Evolutionary conservation across 2,888 invertebrate genomes (phyloP), one percentile per base, ranked within the genome.

Genomic region (Orthosia cruda): DNA sequence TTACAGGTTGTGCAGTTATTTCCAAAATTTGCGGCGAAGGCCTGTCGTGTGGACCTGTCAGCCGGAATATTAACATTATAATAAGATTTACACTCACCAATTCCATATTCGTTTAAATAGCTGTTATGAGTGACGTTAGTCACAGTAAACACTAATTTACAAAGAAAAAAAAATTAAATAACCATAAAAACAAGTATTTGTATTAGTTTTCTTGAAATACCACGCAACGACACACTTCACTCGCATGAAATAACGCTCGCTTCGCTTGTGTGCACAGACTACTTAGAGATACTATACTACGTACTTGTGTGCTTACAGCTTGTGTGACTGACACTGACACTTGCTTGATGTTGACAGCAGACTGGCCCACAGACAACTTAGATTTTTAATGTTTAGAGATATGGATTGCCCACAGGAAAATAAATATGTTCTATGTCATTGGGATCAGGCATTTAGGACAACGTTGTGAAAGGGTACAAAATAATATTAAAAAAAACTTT

Each of bases 71-170:
- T 45, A 49, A 40, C 9, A 26, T 23, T 32, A 0, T 0, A 13
- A 50, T 18, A 55, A 65, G 52, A 58, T 62, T 16, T 47, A 23
- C 65, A 16, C 90, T 87, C 72, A 89, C 88, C 88, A 88, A 88
- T 85, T 89, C 88, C 88, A 89, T 88, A 86, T 75, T 83, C 81
- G 84, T 85, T 77, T 71, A 78, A 74, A 61, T 47, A 67, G 65
- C 49, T 59, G 62, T 67, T 79, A 64, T 62, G 66, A 58, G 64
- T 76, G 67, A 50, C 67, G 59, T 58, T 71, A 63, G 54, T 50
- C 80, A 80, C 71, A 69, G 47, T 63, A 64, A 68, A 73, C 79
- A 76, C 80, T 69, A 74, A 71, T 68, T 61, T 64, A 69, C 55
- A 65, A 65, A 65, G 20, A 68, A 67, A 74, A n/a, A 32, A 70